Percentiles rank a stretch among this genome's conserved stretches.
These are phyloP conservation scores for Protophormia terraenovae DNA, from an alignment of 2,888 invertebrate species.

Conservation along the genomic window DNA sequence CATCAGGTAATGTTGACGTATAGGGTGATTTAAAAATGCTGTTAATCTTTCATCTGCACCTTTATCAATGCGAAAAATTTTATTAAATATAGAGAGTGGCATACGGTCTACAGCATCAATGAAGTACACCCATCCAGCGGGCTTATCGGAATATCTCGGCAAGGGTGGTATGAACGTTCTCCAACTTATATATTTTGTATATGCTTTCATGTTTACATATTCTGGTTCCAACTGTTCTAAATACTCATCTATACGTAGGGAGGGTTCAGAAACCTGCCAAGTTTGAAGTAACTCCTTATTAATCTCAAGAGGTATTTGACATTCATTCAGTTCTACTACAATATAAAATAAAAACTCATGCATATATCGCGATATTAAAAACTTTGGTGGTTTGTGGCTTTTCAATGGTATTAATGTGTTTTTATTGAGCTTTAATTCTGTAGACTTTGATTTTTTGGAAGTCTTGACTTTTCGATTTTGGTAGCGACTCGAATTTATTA, in stretches of 20 bases:
- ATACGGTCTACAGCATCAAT: slow-evolving; percentile 87
- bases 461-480: slow-evolving; percentile 27
- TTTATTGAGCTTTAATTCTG: slow-evolving; percentile 55
- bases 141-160: slow-evolving; percentile 84
- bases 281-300: slow-evolving; percentile 71
- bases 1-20: slow-evolving; percentile 85
- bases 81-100: slow-evolving; percentile 87
- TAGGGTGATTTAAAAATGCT: slow-evolving; percentile 85
- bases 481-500: background rate
- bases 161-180: slow-evolving; percentile 88
- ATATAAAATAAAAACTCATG: slow-evolving; percentile 88
- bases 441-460: slow-evolving; percentile 41
- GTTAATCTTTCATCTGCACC: slow-evolving; percentile 83
- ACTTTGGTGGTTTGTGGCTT: slow-evolving; percentile 82
- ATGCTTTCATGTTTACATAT: slow-evolving; percentile 71
- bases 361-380: slow-evolving; percentile 85
- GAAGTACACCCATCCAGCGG: slow-evolving; percentile 86
- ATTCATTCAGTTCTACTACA: slow-evolving; percentile 83
- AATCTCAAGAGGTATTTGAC: slow-evolving; percentile 72
- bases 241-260: slow-evolving; percentile 76
- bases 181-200: slow-evolving; percentile 84
- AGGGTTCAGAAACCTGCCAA: slow-evolving; percentile 77
- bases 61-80: slow-evolving; percentile 84
- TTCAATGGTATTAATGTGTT: slow-evolving; percentile 43
- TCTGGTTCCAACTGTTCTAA: slow-evolving; percentile 82